Base-by-base conservation (phyloP, 2,113 vertebrate species). In the Centropristis striata region DNA sequence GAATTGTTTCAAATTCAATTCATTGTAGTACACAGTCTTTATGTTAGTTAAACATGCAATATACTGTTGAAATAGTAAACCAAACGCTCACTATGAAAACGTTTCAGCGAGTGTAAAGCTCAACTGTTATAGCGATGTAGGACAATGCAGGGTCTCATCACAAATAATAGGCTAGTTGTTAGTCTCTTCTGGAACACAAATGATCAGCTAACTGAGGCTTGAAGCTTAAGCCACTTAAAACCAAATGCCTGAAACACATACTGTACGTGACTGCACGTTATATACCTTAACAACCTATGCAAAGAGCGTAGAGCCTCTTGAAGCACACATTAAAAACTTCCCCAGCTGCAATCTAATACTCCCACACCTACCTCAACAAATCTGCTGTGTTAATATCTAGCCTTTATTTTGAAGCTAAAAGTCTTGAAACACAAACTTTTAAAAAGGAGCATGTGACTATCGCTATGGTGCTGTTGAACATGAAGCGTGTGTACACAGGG, bases 31-130 rank as follows among this genome's bases (percentile, higher is more conserved):
- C 92, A 95, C 86, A 93, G 88, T 90, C 41, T 90, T 82, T 83
- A 78, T 92, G 90, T 94, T 94, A 95, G 90, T 93, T 90, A 88
- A 90, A 95, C 95, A 95, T 95, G 95, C 95, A 95, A 86, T 91
- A 93, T 90, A 94, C 86, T 90, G 90, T 90, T 91, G 85, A 86
- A 89, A 89, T 75, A 92, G 82, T 89, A 88, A 91, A 91, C 81
- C 91, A 85, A 85, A 85, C 58, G 85, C 75, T 83, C 81, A 86
- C 85, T 81, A 92, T 58, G 69, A 75, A 74, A 87, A 85, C 11
- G 32, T 84, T 88, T 61, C 49, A 88, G 85, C 49, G 55, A 81
- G 75, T 84, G 80, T 70, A 71, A 87, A 88, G 88, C 85, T 86
- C 54, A 75, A 55, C 78, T 74, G 87, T 92, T 80, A 85, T 18